Conservation (phyloP, 2,113 vertebrate genomes). For the Mesoclemmys tuberculata region DNA sequence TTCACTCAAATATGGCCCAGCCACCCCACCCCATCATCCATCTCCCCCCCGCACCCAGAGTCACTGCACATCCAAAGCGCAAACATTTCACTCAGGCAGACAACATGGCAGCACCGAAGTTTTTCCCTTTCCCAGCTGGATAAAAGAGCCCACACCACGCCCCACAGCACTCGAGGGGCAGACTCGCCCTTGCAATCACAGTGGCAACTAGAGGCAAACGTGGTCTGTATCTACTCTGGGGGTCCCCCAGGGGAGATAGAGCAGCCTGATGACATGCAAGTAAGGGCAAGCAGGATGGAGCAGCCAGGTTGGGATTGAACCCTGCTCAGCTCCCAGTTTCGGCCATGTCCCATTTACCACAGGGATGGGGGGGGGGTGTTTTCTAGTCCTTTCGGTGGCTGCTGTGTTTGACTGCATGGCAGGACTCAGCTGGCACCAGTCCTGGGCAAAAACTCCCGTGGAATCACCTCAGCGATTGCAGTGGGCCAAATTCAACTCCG, state of each 20-base stretch:
- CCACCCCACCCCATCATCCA: no score
- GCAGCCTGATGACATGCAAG: no score
- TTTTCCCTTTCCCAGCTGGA: not conserved
- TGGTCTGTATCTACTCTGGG: not conserved
- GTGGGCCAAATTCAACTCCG: no score
- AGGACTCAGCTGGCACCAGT: not conserved
- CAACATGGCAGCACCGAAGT: not conserved
- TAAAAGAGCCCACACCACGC: not conserved
- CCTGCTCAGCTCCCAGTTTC: not conserved
- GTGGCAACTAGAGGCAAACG: not conserved
- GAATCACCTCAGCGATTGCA: not conserved
- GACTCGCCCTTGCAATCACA: not conserved
- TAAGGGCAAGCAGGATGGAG: no score
- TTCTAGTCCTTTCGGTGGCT: not conserved
- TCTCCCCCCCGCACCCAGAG: no score
- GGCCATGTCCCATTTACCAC: not conserved
- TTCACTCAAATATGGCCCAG: no score
- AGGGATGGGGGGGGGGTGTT: not conserved
- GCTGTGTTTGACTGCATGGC: no score
- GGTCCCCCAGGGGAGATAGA: not conserved
- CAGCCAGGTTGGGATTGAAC: no score
- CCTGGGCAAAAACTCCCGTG: not conserved
- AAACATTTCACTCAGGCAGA: no score
- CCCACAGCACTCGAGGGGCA: no score
- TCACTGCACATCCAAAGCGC: no score